phyloP scores from a whole-genome alignment of 2,113 vertebrate genomes.

The Periophthalmodon schlosseri region DNA sequence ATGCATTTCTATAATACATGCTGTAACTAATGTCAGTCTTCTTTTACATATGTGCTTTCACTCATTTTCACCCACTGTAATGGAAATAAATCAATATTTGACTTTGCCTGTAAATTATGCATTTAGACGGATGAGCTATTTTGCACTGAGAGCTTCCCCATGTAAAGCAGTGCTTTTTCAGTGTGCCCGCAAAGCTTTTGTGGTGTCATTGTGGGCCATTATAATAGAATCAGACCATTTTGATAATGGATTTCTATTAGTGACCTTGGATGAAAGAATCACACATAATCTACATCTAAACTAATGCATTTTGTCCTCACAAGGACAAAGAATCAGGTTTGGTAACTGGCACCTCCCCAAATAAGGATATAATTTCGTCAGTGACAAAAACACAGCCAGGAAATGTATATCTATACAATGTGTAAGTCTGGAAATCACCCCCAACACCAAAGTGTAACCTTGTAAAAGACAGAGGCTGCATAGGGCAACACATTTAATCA shows the following conservation, averaged over 20 bases:
- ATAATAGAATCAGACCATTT: slow-evolving; percentile 72
- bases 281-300: slow-evolving; percentile 70
- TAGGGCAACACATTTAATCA: slow-evolving; percentile 68
- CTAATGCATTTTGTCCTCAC: slow-evolving; percentile 67
- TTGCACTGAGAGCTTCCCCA: slow-evolving; percentile 60
- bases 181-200: slow-evolving; percentile 61
- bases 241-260: slow-evolving; percentile 75
- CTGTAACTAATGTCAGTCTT: not conserved
- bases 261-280: slow-evolving; percentile 70
- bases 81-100: slow-evolving; percentile 70
- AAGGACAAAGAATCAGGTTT: slow-evolving; percentile 69
- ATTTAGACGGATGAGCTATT: slow-evolving; percentile 69
- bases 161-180: slow-evolving; percentile 68
- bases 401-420: slow-evolving; percentile 10
- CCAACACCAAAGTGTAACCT: slow-evolving; percentile 52
- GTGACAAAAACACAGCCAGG: slow-evolving; percentile 19
- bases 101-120: slow-evolving; percentile 71
- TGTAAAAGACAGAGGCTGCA: slow-evolving; percentile 66
- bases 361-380: slow-evolving; percentile 49
- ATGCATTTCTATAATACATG: not conserved
- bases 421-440: slow-evolving; percentile 60
- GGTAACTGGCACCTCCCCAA: slow-evolving; percentile 54
- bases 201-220: slow-evolving; percentile 68
- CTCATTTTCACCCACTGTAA: slow-evolving; percentile 42
- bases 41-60: slow-evolving; percentile 44